These are phyloP conservation scores for Acanthis flammea DNA, from an alignment of 2,797 vertebrate species.

Conservation along the genomic window DNA sequence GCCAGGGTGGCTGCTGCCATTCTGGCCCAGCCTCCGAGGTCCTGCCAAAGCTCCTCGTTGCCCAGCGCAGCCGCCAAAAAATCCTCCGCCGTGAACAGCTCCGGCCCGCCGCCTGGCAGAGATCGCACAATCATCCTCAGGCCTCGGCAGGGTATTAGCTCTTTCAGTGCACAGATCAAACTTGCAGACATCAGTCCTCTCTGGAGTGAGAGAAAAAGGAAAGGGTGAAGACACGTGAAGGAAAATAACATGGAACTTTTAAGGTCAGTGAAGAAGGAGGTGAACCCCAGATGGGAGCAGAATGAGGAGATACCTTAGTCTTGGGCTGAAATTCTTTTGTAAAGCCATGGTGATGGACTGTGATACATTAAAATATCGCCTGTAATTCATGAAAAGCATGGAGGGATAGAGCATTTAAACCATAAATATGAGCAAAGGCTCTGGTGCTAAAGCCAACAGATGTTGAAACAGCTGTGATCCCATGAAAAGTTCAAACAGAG, in stretches of 20 bases:
- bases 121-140: not conserved
- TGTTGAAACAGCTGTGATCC: not conserved
- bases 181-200: not conserved
- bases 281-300: not conserved
- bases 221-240: not conserved
- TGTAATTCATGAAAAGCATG: not conserved
- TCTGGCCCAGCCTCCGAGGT: not conserved
- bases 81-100: not conserved
- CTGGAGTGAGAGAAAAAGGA: not conserved
- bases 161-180: not conserved
- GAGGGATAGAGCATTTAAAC: not conserved
- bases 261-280: not conserved
- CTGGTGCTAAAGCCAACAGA: not conserved
- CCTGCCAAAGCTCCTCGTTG: not conserved
- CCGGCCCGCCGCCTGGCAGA: not conserved
- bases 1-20: not conserved
- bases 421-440: not conserved
- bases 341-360: not conserved
- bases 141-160: not conserved
- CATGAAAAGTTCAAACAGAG: not conserved
- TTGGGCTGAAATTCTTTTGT: not conserved
- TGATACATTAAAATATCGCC: not conserved
- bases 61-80: not conserved
- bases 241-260: not conserved
- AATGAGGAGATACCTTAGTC: not conserved